Conservation (phyloP, 2,113 vertebrate species). For the Phainopepla nitens region DNA sequence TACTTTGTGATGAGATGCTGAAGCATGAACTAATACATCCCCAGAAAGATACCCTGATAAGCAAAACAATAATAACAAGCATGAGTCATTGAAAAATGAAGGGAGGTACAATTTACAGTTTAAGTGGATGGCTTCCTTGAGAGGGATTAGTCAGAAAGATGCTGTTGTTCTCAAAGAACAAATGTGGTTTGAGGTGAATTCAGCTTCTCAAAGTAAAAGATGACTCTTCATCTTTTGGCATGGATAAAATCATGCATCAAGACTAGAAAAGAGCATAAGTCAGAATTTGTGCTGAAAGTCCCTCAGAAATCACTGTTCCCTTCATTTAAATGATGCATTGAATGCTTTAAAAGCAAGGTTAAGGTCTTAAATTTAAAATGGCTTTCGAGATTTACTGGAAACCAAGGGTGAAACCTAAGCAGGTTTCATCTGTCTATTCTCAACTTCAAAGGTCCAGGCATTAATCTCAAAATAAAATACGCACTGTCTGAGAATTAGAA, state of each 20-base stretch:
- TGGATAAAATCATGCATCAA: background rate
- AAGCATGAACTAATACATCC: conserved; percentile 4
- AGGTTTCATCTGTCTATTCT: background rate
- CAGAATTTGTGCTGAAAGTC: background rate
- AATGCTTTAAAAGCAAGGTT: background rate
- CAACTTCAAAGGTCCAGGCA: background rate
- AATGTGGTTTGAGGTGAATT: background rate
- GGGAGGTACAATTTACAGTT: background rate
- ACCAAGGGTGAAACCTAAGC: background rate
- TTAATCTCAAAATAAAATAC: background rate
- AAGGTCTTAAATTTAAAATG: background rate
- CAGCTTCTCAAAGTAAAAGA: background rate
- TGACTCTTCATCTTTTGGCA: background rate
- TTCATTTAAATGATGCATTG: background rate
- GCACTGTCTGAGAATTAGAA: background rate
- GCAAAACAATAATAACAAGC: background rate
- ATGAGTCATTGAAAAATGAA: background rate
- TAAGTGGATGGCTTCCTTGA: background rate
- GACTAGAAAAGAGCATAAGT: background rate
- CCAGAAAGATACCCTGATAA: conserved; percentile 28
- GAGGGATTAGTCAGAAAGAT: background rate
- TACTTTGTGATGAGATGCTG: background rate
- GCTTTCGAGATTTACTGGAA: background rate
- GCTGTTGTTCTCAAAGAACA: background rate
- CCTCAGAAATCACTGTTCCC: background rate